These are phyloP conservation scores for Trichosurus vulpecula DNA, from an alignment of 2,797 vertebrate genomes.

Conservation along the genomic window DNA sequence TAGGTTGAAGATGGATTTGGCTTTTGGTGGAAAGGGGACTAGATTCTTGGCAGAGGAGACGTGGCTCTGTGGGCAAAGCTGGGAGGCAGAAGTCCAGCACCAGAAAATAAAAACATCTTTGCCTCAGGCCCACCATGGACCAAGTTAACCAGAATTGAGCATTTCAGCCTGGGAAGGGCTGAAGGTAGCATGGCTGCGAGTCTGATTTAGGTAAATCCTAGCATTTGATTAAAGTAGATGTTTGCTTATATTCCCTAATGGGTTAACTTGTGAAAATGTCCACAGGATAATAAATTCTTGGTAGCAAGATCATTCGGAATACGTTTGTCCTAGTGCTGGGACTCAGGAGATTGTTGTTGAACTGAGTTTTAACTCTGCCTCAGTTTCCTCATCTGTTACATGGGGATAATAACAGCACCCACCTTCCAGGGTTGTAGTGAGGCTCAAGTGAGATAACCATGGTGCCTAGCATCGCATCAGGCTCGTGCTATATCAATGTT, in stretches of 20 bases:
- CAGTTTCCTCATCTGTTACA: neutral
- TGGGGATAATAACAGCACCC: neutral
- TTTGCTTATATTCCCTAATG: neutral
- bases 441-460: neutral
- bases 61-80: neutral
- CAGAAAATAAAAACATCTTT: neutral
- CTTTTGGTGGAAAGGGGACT: neutral
- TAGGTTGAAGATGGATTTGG: neutral
- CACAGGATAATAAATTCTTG: neutral
- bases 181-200: neutral
- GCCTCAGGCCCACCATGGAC: neutral
- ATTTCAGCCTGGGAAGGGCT: neutral
- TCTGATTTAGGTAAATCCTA: neutral
- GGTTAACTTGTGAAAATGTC: neutral
- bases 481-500: neutral
- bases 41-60: neutral
- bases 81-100: neutral
- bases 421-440: neutral
- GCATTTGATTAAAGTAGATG: neutral
- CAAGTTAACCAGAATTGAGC: neutral
- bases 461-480: neutral
- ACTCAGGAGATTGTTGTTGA: neutral
- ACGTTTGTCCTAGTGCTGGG: neutral
- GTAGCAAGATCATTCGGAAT: neutral
- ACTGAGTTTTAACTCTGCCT: neutral